Percentiles rank a stretch among this genome's conserved stretches.
Evolutionary conservation across 2,888 invertebrate genomes (phyloP).

Genomic region (Oligia fasciuncula): DNA sequence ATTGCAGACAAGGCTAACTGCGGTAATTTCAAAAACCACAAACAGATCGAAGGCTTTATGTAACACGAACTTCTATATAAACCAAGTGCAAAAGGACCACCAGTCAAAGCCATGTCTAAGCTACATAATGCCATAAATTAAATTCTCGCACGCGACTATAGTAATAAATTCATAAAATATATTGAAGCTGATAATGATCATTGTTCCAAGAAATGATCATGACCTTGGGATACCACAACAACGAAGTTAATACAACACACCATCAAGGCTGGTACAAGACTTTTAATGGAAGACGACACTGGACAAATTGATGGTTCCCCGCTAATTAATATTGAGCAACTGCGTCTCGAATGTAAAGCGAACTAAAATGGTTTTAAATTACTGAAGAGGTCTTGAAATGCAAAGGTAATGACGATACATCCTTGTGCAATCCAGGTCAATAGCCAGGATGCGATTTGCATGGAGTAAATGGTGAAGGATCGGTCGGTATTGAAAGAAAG

Average conservation of each 20-base stretch:
- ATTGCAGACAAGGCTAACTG: conserved; percentile 40
- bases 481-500: conserved; percentile 4
- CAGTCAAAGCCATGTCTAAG: neutral
- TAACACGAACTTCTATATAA: conserved; percentile 29
- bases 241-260: conserved; percentile 41
- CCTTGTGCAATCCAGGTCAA: conserved; percentile 43
- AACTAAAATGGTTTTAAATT: conserved; percentile 33
- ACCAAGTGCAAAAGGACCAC: conserved; percentile 8
- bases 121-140: conserved; percentile 3
- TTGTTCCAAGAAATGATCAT: conserved; percentile 35
- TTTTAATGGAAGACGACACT: conserved; percentile 60
- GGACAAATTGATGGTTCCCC: conserved; percentile 66
- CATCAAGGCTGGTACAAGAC: conserved; percentile 23
- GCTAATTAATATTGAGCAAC: conserved; percentile 61
- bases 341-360: conserved; percentile 37
- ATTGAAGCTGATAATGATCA: conserved; percentile 28
- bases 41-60: conserved; percentile 29
- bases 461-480: conserved; percentile 10
- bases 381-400: conserved; percentile 24
- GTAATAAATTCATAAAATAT: conserved; percentile 45
- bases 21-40: conserved; percentile 28
- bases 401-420: conserved; percentile 23
- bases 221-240: conserved; percentile 46
- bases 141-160: conserved; percentile 8
- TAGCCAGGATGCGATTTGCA: conserved; percentile 41